Conservation (phyloP, 1,140 invertebrate species). For the Drosophila sucinea region DNA sequence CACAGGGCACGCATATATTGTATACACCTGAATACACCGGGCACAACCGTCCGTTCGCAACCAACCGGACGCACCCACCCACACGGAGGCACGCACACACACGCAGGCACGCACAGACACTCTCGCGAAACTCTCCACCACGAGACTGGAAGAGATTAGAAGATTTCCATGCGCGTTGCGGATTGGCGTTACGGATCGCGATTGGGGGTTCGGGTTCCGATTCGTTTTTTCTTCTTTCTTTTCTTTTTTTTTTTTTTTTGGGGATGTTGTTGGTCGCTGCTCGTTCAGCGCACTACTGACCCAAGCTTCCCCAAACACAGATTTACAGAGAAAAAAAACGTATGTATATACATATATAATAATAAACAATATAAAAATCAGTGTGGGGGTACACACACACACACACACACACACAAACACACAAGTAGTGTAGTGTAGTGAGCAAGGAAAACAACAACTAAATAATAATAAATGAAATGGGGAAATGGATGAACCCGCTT, state of each 20-base stretch:
- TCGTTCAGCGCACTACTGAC: conserved; percentile 65
- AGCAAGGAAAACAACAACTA: conserved; percentile 34
- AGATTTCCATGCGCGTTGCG: conserved; percentile 19
- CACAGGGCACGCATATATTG: conserved; percentile 4
- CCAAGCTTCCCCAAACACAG: conserved; percentile 28
- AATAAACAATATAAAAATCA: conserved; percentile 28
- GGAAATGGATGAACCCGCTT: conserved; percentile 56
- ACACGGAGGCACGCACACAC: conserved; percentile 20
- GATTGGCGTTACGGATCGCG: conserved; percentile 13
- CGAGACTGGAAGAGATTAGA: conserved; percentile 16
- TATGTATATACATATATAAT: background rate
- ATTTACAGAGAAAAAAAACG: conserved; percentile 32
- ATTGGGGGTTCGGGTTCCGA: background rate
- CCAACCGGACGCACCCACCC: conserved; percentile 10
- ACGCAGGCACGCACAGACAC: conserved; percentile 4
- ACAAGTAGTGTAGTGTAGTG: conserved; percentile 8
- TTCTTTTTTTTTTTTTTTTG: background rate
- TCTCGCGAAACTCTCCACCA: conserved; percentile 11
- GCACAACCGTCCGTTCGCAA: background rate
- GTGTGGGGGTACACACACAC: background rate
- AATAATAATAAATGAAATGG: conserved; percentile 46
- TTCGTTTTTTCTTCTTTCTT: too few relatives aligned
- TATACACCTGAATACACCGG: background rate
- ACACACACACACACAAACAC: conserved; percentile 20
- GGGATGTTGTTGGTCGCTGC: conserved; percentile 64